Evolutionary conservation across 2,113 vertebrate genomes (phyloP).

Genomic region (Semicossyphus pulcher): DNA sequence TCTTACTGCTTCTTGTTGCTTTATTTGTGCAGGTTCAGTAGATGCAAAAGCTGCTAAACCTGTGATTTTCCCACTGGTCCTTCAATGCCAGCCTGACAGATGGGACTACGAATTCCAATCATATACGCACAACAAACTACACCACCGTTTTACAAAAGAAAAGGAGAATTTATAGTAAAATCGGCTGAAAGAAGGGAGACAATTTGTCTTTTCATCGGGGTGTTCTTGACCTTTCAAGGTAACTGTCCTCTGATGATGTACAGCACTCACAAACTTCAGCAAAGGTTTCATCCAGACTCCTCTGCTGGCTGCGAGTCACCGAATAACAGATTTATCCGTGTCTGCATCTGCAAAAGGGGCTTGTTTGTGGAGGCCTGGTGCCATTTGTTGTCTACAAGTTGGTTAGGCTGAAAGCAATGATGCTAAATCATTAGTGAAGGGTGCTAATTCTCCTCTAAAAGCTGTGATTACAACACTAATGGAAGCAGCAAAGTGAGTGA

Average conservation of each 20-base stretch:
- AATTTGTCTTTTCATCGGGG: neutral
- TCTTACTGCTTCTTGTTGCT: too few species aligned
- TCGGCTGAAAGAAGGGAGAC: neutral
- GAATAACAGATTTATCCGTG: conserved; percentile 21
- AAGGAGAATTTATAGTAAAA: too few species aligned
- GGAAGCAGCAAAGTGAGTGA: conserved; percentile 15
- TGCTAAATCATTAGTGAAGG: conserved; percentile 52
- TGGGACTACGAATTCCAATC: too few species aligned
- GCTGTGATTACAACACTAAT: conserved; percentile 43
- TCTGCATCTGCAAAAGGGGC: conserved; percentile 20
- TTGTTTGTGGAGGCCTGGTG: neutral
- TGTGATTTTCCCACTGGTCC: too few species aligned
- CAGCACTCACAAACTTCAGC: neutral
- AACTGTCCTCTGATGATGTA: neutral
- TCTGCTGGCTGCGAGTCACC: neutral
- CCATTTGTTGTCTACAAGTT: conserved; percentile 37
- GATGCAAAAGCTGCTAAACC: too few species aligned
- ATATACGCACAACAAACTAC: neutral
- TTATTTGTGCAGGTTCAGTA: too few species aligned
- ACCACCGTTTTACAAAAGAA: too few species aligned
- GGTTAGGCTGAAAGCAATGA: conserved; percentile 18
- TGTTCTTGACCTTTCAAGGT: neutral
- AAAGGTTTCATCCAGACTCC: neutral
- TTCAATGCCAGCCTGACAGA: too few species aligned
- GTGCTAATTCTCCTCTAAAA: conserved; percentile 50